Evolutionary conservation across 37 sponge, comb jelly and placozoan species (phyloP).

Genomic region (Ianthella basta): DNA sequence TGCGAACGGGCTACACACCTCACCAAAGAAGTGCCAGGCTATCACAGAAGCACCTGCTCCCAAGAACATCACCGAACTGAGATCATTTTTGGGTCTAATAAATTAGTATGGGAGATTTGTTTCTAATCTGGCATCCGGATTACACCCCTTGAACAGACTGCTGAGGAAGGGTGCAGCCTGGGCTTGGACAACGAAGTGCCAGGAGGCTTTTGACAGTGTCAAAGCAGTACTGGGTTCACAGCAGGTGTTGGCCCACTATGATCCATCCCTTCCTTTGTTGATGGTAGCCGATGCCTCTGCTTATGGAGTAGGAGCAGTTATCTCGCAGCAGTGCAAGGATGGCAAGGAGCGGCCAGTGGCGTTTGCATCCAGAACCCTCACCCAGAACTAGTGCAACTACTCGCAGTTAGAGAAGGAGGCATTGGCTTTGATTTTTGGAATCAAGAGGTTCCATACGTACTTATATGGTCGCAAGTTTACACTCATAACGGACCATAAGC

Average conservation of each 20-base stretch:
- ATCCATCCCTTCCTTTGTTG: conserved; percentile 23
- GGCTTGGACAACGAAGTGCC: conserved; percentile 19
- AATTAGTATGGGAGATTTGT: conserved; percentile 40
- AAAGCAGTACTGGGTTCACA: conserved; percentile 16
- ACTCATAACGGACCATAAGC: conserved; percentile 44
- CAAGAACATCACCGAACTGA: conserved; percentile 1
- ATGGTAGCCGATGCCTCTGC: conserved; percentile 42
- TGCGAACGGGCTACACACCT: conserved; percentile 10
- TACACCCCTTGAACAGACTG: conserved; percentile 31
- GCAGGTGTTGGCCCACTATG: conserved; percentile 29
- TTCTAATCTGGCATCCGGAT: conserved; percentile 12
- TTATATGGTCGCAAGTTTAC: conserved; percentile 56
- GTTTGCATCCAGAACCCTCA: conserved; percentile 44
- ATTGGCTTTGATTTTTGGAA: conserved; percentile 38
- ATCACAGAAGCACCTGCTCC: conserved; percentile 8
- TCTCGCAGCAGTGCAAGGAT: conserved; percentile 27
- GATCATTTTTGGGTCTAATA: conserved; percentile 29
- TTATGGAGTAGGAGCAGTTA: conserved; percentile 41
- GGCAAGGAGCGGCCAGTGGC: conserved; percentile 52
- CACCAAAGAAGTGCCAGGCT: conserved; percentile 5
- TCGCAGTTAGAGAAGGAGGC: conserved; percentile 66
- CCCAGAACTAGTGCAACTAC: conserved; percentile 39
- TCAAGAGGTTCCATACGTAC: conserved; percentile 49
- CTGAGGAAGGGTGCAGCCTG: conserved; percentile 8
- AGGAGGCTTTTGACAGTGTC: conserved; percentile 13